A percentile compares a stretch with the other conserved stretches of the same genome.
phyloP scores from a whole-genome alignment of 1,140 invertebrate species.

The Mamestra configurata region DNA sequence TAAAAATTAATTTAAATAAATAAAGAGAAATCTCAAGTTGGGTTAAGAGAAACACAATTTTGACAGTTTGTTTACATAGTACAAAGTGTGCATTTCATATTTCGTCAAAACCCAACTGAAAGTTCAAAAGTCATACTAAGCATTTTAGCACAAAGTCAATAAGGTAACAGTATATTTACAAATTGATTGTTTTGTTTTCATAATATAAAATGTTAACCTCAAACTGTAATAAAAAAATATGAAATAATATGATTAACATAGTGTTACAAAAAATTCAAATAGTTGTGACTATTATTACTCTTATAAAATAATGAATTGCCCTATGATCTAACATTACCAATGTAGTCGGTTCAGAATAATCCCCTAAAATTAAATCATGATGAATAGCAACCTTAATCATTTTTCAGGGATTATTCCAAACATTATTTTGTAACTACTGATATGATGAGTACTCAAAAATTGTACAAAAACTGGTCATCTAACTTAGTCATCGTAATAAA shows the following conservation, averaged over 20 bases:
- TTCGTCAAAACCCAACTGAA: slow-evolving; percentile 87
- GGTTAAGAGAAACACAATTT: slow-evolving; percentile 80
- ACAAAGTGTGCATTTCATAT: slow-evolving; percentile 55
- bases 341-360: slow-evolving; percentile 79
- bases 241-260: slow-evolving; percentile 39
- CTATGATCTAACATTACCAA: slow-evolving; percentile 55
- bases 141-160: slow-evolving; percentile 65
- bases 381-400: slow-evolving; percentile 49
- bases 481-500: slow-evolving; percentile 71
- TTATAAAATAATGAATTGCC: slow-evolving; percentile 51
- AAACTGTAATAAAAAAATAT: slow-evolving; percentile 22
- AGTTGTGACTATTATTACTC: slow-evolving; percentile 48
- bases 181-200: slow-evolving; percentile 49
- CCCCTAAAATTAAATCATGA: slow-evolving; percentile 72
- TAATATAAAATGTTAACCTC: slow-evolving; percentile 26
- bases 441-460: slow-evolving; percentile 61
- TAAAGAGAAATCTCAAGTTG: slow-evolving; percentile 87
- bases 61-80: slow-evolving; percentile 25
- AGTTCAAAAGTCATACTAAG: slow-evolving; percentile 76
- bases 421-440: slow-evolving; percentile 56
- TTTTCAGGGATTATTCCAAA: slow-evolving; percentile 84
- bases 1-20: slow-evolving; percentile 82
- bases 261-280: slow-evolving; percentile 52
- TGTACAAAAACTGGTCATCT: slow-evolving; percentile 66
- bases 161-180: slow-evolving; percentile 80